Percentiles rank a stretch among this genome's conserved stretches.
These are phyloP conservation scores for Stenodema calcarata DNA, from an alignment of 2,888 invertebrate species.

Conservation along the genomic window DNA sequence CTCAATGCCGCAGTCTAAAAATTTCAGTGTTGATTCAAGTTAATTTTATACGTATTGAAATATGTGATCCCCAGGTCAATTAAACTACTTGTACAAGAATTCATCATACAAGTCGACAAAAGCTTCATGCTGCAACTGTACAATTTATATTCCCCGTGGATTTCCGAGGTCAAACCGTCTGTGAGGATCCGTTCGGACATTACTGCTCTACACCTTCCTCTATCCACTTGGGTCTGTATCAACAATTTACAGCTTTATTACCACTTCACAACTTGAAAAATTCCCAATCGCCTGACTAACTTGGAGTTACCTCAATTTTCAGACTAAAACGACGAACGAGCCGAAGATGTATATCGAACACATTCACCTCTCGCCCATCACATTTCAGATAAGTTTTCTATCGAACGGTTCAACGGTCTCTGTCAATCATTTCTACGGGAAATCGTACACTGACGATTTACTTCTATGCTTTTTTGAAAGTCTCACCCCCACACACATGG, in stretches of 20 bases:
- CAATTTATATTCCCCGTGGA: constrained; percentile 69
- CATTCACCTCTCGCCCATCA: constrained; percentile 68
- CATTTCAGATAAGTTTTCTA: constrained; percentile 69
- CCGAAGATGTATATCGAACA: constrained; percentile 64
- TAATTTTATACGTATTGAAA: too few species aligned
- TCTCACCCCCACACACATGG: constrained; percentile 70
- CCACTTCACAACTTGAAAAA: too few species aligned
- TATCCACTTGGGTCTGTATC: constrained; percentile 58
- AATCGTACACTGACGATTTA: constrained; percentile 64
- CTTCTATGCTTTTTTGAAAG: constrained; percentile 71
- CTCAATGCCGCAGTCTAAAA: too few species aligned
- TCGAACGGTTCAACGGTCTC: constrained; percentile 60
- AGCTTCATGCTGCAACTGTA: constrained; percentile 68
- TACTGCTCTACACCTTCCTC: constrained; percentile 68
- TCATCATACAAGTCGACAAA: constrained; percentile 73
- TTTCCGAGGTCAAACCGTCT: constrained; percentile 67
- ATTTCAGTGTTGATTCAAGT: too few species aligned
- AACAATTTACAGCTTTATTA: not conserved
- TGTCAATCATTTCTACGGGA: constrained; percentile 57
- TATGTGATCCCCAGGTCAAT: constrained; percentile 65
- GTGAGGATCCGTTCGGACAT: constrained; percentile 67
- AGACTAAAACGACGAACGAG: constrained; percentile 42
- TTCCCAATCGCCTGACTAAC: not conserved
- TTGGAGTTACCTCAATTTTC: constrained; percentile 8
- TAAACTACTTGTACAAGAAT: constrained; percentile 71